Percentiles rank a stretch among this genome's conserved stretches.
Conservation (phyloP, 2,113 vertebrate species). For the Cryptomyrus ogoouensis region DNA sequence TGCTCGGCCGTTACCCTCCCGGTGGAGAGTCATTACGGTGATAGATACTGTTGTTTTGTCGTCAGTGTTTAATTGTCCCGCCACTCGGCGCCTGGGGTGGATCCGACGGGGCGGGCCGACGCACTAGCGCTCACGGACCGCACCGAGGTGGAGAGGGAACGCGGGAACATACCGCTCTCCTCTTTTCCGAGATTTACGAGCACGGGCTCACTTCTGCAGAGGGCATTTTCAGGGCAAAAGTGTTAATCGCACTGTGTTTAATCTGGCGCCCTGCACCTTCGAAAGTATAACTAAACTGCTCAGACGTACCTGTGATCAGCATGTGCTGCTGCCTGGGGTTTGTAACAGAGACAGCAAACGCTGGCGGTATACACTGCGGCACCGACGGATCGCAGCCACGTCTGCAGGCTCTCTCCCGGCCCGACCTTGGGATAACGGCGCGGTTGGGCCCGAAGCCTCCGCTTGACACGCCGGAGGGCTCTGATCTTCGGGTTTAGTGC, state of each 20-base stretch:
- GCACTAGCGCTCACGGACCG: not conserved
- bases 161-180: not conserved
- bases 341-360: not conserved
- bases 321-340: not conserved
- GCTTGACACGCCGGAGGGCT: not conserved
- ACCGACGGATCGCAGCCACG: not conserved
- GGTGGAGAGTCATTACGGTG: constrained; percentile 57
- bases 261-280: not conserved
- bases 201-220: not conserved
- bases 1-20: constrained; percentile 31
- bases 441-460: not conserved
- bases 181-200: not conserved
- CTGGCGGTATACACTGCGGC: too few species aligned
- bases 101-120: not conserved
- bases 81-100: not conserved
- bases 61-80: constrained; percentile 13
- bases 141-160: not conserved
- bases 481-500: not conserved
- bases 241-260: not conserved
- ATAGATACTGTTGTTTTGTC: constrained; percentile 42
- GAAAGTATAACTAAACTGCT: not conserved
- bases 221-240: not conserved
- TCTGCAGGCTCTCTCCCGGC: not conserved
- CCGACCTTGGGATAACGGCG: not conserved
- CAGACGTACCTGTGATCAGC: not conserved